phyloP scores from a whole-genome alignment of 1,140 invertebrate genomes.

The Rhynchophorus ferrugineus region DNA sequence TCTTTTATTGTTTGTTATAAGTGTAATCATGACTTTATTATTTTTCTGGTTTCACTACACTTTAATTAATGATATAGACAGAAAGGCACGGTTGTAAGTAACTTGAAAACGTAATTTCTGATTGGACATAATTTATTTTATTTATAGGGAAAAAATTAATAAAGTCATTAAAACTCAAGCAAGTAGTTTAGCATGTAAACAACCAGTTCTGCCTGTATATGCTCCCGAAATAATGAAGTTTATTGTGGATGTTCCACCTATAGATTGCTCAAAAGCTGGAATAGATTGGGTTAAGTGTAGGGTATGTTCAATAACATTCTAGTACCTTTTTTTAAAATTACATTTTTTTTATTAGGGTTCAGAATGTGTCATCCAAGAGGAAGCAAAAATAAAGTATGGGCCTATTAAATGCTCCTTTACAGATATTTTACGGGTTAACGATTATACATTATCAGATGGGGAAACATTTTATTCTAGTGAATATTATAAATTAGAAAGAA shows the following conservation, averaged over 20 bases:
- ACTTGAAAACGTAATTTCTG: no score
- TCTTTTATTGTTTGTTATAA: slow-evolving; percentile 4
- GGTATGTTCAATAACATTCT: slow-evolving; percentile 28
- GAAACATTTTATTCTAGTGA: slow-evolving; percentile 46
- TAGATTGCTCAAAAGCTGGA: slow-evolving; percentile 51
- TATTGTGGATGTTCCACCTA: slow-evolving; percentile 49
- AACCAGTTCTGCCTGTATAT: slow-evolving; percentile 56
- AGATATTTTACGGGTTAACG: slow-evolving; percentile 56
- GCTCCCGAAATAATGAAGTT: slow-evolving; percentile 63
- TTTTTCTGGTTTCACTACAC: slow-evolving; percentile 14
- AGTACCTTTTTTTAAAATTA: neutral
- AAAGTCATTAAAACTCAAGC: slow-evolving; percentile 21
- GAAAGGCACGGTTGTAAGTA: slow-evolving; percentile 16
- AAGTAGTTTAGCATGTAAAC: slow-evolving; percentile 45
- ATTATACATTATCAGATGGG: slow-evolving; percentile 46
- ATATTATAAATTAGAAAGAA: slow-evolving; percentile 51
- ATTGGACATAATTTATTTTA: slow-evolving; percentile 6
- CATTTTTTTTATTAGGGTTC: slow-evolving; percentile 40
- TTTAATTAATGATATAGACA: slow-evolving; percentile 22
- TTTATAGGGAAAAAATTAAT: slow-evolving; percentile 26
- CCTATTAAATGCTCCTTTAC: slow-evolving; percentile 48
- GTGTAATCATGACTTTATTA: neutral
- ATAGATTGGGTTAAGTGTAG: slow-evolving; percentile 50
- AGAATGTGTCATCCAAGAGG: slow-evolving; percentile 46
- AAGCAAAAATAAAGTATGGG: slow-evolving; percentile 44